Conservation (phyloP, 2,797 vertebrate species). For the Adrianichthys oophorus region DNA sequence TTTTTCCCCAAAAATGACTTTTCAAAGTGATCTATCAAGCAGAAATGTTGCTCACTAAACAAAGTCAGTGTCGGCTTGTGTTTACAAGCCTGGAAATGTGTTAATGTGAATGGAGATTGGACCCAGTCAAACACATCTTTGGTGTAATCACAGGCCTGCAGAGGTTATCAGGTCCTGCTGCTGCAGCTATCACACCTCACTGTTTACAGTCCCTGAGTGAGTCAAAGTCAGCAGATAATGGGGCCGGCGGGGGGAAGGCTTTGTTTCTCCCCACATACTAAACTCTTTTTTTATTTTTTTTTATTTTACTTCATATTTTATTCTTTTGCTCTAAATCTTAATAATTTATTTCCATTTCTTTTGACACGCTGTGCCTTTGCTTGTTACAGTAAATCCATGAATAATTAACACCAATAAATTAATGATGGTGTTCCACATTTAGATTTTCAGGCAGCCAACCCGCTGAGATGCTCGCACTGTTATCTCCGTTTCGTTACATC, state of each 20-base stretch:
- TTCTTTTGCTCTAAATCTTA: slow-evolving; percentile 19
- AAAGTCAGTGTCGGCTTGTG: background rate
- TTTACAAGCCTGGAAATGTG: slow-evolving; percentile 8
- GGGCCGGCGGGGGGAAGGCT: background rate
- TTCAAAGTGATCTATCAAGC: slow-evolving; percentile 13
- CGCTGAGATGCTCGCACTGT: slow-evolving; percentile 32
- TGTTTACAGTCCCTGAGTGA: slow-evolving; percentile 3
- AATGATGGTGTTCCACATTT: slow-evolving; percentile 58
- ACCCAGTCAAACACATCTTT: slow-evolving; percentile 7
- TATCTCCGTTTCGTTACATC: slow-evolving; percentile 31
- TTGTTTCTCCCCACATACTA: slow-evolving; percentile 10
- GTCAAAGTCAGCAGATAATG: background rate
- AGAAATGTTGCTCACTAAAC: slow-evolving; percentile 1
- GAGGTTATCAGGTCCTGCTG: slow-evolving; percentile 13
- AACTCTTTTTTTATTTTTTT: slow-evolving; percentile 9
- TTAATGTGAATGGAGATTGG: slow-evolving; percentile 5
- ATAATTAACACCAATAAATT: slow-evolving; percentile 60
- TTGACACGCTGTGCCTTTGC: slow-evolving; percentile 49
- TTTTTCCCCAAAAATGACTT: slow-evolving; percentile 5
- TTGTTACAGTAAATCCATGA: slow-evolving; percentile 61
- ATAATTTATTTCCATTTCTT: slow-evolving; percentile 68
- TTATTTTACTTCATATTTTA: no score
- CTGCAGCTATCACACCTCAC: slow-evolving; percentile 6
- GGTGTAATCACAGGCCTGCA: slow-evolving; percentile 17
- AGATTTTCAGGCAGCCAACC: slow-evolving; percentile 28